Evolutionary conservation across 2,888 invertebrate genomes (phyloP).

Genomic region (Andrena haemorrhoa): DNA sequence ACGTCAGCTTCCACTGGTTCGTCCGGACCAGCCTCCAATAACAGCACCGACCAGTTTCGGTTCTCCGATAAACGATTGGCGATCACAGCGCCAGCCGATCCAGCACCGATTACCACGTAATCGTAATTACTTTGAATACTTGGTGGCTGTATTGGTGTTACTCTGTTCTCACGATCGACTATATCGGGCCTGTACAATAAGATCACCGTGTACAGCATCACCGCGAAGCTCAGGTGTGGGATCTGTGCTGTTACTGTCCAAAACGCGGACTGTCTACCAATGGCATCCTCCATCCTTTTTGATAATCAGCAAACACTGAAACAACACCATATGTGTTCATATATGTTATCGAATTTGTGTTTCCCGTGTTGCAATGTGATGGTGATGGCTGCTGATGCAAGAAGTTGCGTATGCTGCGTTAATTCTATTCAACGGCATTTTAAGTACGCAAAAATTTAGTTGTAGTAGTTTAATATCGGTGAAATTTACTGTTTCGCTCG

Average conservation of each 20-base stretch:
- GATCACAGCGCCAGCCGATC: conserved; percentile 92
- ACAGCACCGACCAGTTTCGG: conserved; percentile 89
- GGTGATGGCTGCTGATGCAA: no score
- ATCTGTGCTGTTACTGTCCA: conserved; percentile 89
- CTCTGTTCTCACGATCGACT: conserved; percentile 88
- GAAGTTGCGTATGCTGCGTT: no score
- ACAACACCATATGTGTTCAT: no score
- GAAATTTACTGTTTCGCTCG: no score
- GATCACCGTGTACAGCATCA: conserved; percentile 89
- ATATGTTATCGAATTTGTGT: no score
- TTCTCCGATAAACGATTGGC: conserved; percentile 92
- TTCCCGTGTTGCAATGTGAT: no score
- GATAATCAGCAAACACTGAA: not conserved
- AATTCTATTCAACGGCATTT: no score
- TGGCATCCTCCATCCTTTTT: not conserved
- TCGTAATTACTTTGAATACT: conserved; percentile 89
- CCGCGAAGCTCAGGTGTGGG: conserved; percentile 88
- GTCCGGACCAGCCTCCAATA: conserved; percentile 93
- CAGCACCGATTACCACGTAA: conserved; percentile 93
- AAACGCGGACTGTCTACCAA: conserved; percentile 86
- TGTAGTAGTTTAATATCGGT: no score
- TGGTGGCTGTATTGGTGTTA: conserved; percentile 86
- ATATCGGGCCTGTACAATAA: conserved; percentile 90
- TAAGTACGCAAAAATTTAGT: no score
- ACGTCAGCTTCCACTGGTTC: conserved; percentile 90